These are phyloP conservation scores for Daktulosphaira vitifoliae DNA, from an alignment of 1,140 invertebrate species.

Conservation along the genomic window DNA sequence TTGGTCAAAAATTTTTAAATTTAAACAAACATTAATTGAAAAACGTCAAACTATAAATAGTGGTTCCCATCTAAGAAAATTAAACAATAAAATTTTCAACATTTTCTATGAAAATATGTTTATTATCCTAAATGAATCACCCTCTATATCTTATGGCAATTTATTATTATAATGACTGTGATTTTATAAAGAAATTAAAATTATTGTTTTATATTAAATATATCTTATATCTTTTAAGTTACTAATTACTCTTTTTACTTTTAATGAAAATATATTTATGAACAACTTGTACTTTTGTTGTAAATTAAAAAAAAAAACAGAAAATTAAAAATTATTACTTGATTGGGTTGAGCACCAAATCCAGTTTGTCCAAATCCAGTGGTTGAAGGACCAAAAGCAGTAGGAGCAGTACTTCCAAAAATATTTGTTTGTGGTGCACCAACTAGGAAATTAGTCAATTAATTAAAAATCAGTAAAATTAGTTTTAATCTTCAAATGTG, in stretches of 20 bases:
- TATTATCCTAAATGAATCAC: too few species aligned
- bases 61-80: too few species aligned
- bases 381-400: slow-evolving; percentile 44
- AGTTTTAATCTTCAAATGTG: background rate
- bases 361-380: slow-evolving; percentile 42
- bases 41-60: too few species aligned
- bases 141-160: too few species aligned
- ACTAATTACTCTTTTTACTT: background rate
- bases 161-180: too few species aligned
- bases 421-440: slow-evolving; percentile 42
- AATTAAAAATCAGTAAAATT: background rate
- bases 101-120: too few species aligned
- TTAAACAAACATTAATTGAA: too few species aligned
- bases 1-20: too few species aligned
- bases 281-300: too few species aligned
- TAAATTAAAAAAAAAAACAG: too few species aligned
- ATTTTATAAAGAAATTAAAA: background rate
- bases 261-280: too few species aligned
- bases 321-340: slow-evolving; percentile 23
- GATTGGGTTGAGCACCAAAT: slow-evolving; percentile 41
- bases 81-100: too few species aligned
- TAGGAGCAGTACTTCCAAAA: slow-evolving; percentile 41
- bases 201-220: background rate
- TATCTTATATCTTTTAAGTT: background rate
- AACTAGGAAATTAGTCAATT: slow-evolving; percentile 36